Evolutionary conservation across 2,113 vertebrate species (phyloP).

Genomic region (Sceloporus tristichus): DNA sequence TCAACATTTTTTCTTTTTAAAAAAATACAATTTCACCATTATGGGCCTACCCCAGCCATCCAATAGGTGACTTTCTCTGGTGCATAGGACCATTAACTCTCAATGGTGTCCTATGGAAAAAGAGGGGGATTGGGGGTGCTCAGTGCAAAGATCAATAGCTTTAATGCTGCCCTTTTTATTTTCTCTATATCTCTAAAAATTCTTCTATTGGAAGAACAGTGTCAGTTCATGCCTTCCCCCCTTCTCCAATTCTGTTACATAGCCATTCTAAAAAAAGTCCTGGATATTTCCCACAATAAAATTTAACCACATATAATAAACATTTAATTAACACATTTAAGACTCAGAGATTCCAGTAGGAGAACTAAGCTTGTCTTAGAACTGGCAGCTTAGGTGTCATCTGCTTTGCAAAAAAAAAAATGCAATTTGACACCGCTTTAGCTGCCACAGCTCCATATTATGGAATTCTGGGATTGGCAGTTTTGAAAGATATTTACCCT

Average conservation of each 20-base stretch:
- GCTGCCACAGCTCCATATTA: no score
- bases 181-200: conserved; percentile 13
- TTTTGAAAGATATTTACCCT: no score
- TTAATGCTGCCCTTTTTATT: conserved; percentile 24
- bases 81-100: neutral
- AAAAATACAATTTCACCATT: conserved; percentile 14
- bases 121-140: conserved; percentile 7
- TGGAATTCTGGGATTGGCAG: no score
- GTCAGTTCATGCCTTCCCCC: neutral
- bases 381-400: neutral
- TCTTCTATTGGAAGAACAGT: conserved; percentile 11
- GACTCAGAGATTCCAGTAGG: neutral
- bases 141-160: conserved; percentile 23
- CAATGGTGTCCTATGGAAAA: conserved; percentile 8
- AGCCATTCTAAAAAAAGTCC: neutral
- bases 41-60: neutral
- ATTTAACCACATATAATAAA: neutral
- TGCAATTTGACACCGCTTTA: no score
- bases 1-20: neutral
- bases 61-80: conserved; percentile 13
- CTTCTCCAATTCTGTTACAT: neutral
- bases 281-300: neutral
- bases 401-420: no score
- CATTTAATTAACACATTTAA: neutral
- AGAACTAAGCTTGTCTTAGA: neutral